Evolutionary conservation across 2,113 vertebrate genomes (phyloP), one percentile per base, ranked within the genome.

Genomic region (Bufo gargarizans): DNA sequence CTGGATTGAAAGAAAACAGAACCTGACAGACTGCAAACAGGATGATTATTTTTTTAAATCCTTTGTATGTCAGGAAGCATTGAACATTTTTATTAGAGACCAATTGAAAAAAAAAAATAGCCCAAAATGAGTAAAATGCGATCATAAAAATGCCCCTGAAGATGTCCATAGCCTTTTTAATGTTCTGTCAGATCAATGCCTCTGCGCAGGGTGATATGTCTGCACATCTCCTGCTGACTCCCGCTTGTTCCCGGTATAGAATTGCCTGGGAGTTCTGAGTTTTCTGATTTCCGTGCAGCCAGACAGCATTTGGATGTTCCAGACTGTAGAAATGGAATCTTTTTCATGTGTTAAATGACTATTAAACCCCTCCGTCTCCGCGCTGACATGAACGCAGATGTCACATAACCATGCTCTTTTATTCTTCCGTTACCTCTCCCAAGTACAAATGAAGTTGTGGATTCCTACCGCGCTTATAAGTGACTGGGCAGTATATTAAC

Each of bases 401-500:
- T 56, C 43, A 45, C 47, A 55, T 56, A 85, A 45, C 56, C 61
- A 59, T 17, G 78, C 55, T 11, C 55, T 61, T 56, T 76, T 59
- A 45, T 85, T 58, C 71, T 47, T 45, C 56, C 13, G 55, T 85
- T 76, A 76, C 33, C n/a, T 63, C 58, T 63, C 4, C 17, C 49
- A 65, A 63, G 84, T 79, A 86, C 20, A 79, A 86, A 86, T 86
- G 76, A 79, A 78, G 85, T 55, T 17, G 47, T 69, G 76, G 20
- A 50, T 65, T 79, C 43, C 0, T 9, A 85, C 89, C n/a, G 6
- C 4, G 45, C 67, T 83, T 69, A 88, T 84, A 3, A 90, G 82
- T 55, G 55, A 85, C 65, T 71, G 76, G 89, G 69, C 82, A 77
- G 86, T 82, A 81, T 22, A 63, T 79, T 89, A 45, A 85, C 90